Base-by-base conservation (phyloP, 2,888 invertebrate species). In the Phoronis australis region DNA sequence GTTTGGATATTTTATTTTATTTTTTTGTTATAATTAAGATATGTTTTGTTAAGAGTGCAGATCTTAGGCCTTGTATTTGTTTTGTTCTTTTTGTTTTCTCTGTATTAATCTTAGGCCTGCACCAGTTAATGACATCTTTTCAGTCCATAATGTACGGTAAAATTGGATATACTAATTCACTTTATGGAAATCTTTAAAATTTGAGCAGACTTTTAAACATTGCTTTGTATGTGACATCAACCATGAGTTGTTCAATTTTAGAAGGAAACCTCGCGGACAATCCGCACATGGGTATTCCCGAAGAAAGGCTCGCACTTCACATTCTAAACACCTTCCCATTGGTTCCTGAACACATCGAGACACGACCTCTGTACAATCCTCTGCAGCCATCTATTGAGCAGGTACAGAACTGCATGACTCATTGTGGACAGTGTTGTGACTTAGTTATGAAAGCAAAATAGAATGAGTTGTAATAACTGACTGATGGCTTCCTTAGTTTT, bases 271-370 rank as follows among this genome's bases (percentile, higher is more conserved):
- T 56, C 37, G 56, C 62, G 24, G 53, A 52, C 22, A 59, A 69
- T 45, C 26, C 60, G 4, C 68, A 76, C 49, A 56, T 73, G 51
- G 80, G 80, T 12, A 61, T 74, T 15, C 80, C 83, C 2, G 87
- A 92, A 61, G 90, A 94, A 71, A 86, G 90, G 59, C 83, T 93
- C 80, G 92, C 93, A 0, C 78, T 93, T 37, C 83, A 85, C 24
- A 87, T 90, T 4, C 80, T 94, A 6, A 87, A 86, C 59, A 83
- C 86, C 24, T 62, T 74, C 38, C 69, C 88, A 49, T 79, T 94
- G 37, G 88, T 93, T 1, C 87, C 87, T 0, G 94, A 95, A 69
- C 94, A 95, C 69, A 85, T 95, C 1, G 95, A 95, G 78, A 89
- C 89, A 0, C 80, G 94, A 27, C 84, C 91, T 0, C 78, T 95